phyloP scores from a whole-genome alignment of 1,140 invertebrate genomes.

The Episyrphus balteatus region DNA sequence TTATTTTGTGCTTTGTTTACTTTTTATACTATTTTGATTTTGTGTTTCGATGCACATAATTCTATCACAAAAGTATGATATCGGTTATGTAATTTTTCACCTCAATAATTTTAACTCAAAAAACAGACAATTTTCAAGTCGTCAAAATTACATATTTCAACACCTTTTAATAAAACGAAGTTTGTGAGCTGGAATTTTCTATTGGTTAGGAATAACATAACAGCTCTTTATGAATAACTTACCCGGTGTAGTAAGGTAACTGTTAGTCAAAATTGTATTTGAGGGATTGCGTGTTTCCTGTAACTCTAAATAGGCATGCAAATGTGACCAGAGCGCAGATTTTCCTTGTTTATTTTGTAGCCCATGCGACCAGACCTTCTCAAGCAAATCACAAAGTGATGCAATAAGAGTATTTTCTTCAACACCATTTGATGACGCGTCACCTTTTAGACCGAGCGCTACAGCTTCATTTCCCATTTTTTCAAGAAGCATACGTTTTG shows the following conservation, averaged over 20 bases:
- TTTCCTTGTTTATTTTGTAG: slow-evolving; percentile 92
- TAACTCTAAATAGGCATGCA: slow-evolving; percentile 78
- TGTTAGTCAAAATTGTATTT: slow-evolving; percentile 34
- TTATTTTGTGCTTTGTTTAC: too few species aligned
- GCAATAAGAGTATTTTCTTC: slow-evolving; percentile 98
- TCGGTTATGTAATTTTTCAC: too few species aligned
- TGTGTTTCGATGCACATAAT: too few species aligned
- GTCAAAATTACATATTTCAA: too few species aligned
- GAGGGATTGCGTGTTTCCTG: slow-evolving; percentile 65
- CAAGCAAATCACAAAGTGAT: slow-evolving; percentile 91
- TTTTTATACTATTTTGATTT: too few species aligned
- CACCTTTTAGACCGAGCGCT: slow-evolving; percentile 55
- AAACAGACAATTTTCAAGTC: too few species aligned
- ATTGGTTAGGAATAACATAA: background rate
- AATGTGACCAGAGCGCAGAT: slow-evolving; percentile 88
- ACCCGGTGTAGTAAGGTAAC: slow-evolving; percentile 50
- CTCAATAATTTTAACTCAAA: too few species aligned
- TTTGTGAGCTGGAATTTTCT: background rate
- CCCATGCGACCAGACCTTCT: slow-evolving; percentile 97
- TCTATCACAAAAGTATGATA: too few species aligned
- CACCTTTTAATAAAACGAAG: too few species aligned
- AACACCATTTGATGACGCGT: slow-evolving; percentile 50
- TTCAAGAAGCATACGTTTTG: slow-evolving; percentile 94
- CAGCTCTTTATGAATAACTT: slow-evolving; percentile 19
- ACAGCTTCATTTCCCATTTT: slow-evolving; percentile 90